These are phyloP conservation scores for Turdus rufiventris DNA, from an alignment of 2,113 vertebrate genomes.

Conservation along the genomic window DNA sequence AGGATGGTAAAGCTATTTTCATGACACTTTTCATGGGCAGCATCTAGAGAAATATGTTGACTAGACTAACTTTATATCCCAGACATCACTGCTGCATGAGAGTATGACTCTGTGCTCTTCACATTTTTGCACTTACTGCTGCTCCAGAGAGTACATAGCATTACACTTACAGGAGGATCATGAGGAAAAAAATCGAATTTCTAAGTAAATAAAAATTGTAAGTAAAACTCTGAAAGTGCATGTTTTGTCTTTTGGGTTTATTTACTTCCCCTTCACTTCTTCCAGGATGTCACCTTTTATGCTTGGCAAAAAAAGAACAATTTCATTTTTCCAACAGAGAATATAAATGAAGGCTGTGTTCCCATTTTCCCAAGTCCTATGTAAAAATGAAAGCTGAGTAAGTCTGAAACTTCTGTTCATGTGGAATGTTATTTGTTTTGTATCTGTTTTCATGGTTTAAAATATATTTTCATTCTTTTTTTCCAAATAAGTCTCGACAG, in stretches of 20 bases:
- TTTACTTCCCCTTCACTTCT: background rate
- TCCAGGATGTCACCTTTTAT: background rate
- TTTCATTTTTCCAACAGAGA: background rate
- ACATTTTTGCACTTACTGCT: background rate
- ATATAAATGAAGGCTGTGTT: background rate
- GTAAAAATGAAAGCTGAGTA: background rate
- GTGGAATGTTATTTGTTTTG: fast-evolving
- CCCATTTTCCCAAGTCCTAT: background rate
- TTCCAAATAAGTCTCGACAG: background rate
- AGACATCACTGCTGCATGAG: background rate
- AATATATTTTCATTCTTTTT: background rate
- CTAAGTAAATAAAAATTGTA: background rate
- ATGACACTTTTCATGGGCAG: background rate
- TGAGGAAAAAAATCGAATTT: background rate
- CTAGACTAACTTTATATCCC: background rate
- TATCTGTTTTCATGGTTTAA: background rate
- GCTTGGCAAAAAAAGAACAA: background rate
- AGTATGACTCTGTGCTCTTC: background rate
- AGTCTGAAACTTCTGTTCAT: background rate
- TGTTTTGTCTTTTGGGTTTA: background rate
- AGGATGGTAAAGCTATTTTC: background rate
- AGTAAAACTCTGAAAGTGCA: background rate
- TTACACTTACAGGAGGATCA: background rate
- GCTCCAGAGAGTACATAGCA: background rate
- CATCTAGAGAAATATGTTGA: background rate